These are phyloP conservation scores for Folsomia candida DNA, from an alignment of 2,888 invertebrate genomes.

Conservation along the genomic window DNA sequence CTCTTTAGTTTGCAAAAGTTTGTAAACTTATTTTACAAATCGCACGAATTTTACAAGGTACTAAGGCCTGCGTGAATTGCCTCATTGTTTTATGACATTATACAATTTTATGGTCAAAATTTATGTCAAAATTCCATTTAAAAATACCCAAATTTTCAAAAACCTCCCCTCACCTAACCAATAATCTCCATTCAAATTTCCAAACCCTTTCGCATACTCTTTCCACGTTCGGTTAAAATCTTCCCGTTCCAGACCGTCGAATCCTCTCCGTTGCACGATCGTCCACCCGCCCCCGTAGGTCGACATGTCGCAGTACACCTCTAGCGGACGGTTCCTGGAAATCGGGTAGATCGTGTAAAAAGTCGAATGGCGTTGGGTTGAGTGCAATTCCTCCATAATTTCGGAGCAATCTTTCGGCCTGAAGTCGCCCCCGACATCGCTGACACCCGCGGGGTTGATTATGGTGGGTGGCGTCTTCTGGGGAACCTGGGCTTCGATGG, in stretches of 20 bases:
- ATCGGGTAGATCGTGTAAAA: not conserved
- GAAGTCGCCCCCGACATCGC: not conserved
- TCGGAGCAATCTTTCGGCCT: constrained; percentile 36
- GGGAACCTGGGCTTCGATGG: no score
- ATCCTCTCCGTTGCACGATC: constrained; percentile 29
- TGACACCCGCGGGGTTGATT: not conserved
- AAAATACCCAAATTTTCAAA: no score
- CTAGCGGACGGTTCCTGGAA: not conserved
- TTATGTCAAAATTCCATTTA: no score
- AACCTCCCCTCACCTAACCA: constrained; percentile 26
- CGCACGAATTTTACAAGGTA: no score
- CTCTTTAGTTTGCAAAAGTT: no score
- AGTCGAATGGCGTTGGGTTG: not conserved
- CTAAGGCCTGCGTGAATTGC: no score
- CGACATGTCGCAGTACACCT: constrained; percentile 34
- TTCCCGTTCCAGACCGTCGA: constrained; percentile 3
- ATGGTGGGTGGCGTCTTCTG: no score
- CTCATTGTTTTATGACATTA: no score
- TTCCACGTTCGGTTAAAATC: constrained; percentile 27
- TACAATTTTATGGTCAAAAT: no score
- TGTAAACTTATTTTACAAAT: no score
- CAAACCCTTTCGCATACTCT: constrained; percentile 36
- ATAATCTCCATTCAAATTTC: constrained; percentile 21
- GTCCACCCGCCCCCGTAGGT: constrained; percentile 42
- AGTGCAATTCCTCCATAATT: constrained; percentile 12